Percentiles rank a stretch among this genome's conserved stretches.
Conservation (phyloP, 2,113 vertebrate species). For the Triplophysa dalaica region DNA sequence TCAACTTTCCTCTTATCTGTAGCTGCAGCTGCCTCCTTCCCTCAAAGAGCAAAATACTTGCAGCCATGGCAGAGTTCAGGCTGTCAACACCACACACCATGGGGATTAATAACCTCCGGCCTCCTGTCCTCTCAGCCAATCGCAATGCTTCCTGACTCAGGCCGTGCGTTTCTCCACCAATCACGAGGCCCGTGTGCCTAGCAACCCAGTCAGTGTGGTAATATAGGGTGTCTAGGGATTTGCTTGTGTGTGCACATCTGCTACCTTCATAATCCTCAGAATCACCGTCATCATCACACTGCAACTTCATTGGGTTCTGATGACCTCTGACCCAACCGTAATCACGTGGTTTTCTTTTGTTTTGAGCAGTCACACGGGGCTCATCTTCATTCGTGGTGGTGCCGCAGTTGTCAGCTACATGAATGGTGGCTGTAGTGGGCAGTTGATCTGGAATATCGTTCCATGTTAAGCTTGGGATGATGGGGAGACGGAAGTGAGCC, state of each 20-base stretch:
- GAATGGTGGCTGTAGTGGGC: constrained; percentile 67
- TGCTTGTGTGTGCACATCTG: constrained; percentile 24
- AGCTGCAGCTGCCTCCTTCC: constrained; percentile 81
- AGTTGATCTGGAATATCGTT: constrained; percentile 73
- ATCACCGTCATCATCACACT: constrained; percentile 50
- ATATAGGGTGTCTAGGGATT: constrained; percentile 68
- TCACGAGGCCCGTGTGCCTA: constrained; percentile 77
- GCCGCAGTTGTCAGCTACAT: constrained; percentile 79
- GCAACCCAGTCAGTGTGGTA: constrained; percentile 80
- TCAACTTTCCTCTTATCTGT: constrained; percentile 33
- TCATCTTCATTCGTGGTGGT: constrained; percentile 25
- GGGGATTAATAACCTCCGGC: constrained; percentile 81
- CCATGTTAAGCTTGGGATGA: constrained; percentile 82
- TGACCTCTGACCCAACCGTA: constrained; percentile 67
- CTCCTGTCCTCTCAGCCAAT: constrained; percentile 76
- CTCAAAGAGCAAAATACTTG: constrained; percentile 89
- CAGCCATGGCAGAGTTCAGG: constrained; percentile 90
- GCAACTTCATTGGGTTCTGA: constrained; percentile 40
- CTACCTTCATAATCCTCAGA: constrained; percentile 53
- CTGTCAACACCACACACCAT: constrained; percentile 85
- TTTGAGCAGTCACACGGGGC: background rate
- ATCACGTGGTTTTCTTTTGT: constrained; percentile 59
- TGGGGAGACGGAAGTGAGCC: constrained; percentile 88
- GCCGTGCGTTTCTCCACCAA: constrained; percentile 89
- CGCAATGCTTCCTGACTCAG: constrained; percentile 79